Evolutionary conservation across 2,888 invertebrate species (phyloP), one percentile per base, ranked within the genome.

Genomic region (Bruchidius siliquastri): DNA sequence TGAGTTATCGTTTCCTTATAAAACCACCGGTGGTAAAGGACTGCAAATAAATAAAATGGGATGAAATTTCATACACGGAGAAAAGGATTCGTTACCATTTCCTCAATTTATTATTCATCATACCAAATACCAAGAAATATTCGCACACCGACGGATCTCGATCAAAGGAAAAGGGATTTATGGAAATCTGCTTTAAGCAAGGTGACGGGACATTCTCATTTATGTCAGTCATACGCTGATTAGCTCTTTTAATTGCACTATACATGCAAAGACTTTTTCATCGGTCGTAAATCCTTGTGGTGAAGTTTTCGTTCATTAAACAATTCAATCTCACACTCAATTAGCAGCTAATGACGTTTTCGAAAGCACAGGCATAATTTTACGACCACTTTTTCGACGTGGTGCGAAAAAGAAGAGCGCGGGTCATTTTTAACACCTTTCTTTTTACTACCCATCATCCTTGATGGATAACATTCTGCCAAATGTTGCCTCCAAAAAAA

Each of bases 301-400:
- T 21, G 21, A 68, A 13, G 20, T 68, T 22, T 68, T 68, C 22
- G 68, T 21, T 68, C 68, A 68, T 68, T 22, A 68, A 68, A 22
- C 68, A 68, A 68, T 68, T 68, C 68, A 68, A 68, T 68, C 68
- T 20, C 68, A 68, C 68, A 68, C 68, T 22, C 2, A 68, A 21
- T 68, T 68, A 68, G 21, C 21, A 8, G 21, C 68, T 68, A 68
- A 68, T 68, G 22, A 68, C 21, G 68, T 68, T 68, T 68, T 68
- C 13, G 18, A 49, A 13, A 49, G 49, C 49, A 49, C 49, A 18
- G 18, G 49, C 49, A 49, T 49, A 13, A 49, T 49, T 49, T 49
- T 49, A 49, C 18, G 49, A 49, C 1, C 49, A 3, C 49, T 49
- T 49, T 49, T 49, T 49, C 49, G 49, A 49, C 49, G 49, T 49